These are phyloP conservation scores for Morone saxatilis DNA, from an alignment of 2,113 vertebrate genomes.

Conservation along the genomic window DNA sequence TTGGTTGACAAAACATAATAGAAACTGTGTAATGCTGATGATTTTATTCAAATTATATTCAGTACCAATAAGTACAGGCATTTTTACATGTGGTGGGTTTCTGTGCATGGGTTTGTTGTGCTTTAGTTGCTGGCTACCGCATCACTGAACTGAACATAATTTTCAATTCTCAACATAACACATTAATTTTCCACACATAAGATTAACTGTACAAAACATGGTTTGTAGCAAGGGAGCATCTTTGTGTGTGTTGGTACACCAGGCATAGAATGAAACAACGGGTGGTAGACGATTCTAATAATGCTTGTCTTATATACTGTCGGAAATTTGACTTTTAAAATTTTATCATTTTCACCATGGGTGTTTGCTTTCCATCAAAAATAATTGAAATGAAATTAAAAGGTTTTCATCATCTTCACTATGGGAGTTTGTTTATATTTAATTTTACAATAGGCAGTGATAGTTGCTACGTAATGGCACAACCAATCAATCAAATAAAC, in stretches of 20 bases:
- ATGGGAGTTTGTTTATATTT: not conserved
- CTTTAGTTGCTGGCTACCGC: not conserved
- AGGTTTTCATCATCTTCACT: not conserved
- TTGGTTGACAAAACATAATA: not conserved
- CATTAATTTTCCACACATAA: not conserved
- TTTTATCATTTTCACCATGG: constrained; percentile 8
- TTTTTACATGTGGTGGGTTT: not conserved
- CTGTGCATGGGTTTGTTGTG: not conserved
- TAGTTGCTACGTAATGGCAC: not conserved
- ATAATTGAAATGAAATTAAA: not conserved
- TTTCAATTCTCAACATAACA: too few relatives aligned
- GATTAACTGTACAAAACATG: not conserved
- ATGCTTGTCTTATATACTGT: not conserved
- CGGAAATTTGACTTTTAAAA: not conserved
- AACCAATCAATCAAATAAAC: not conserved
- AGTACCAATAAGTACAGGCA: not conserved
- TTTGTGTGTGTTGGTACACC: not conserved
- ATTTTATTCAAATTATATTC: constrained; percentile 1
- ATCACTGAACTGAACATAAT: not conserved
- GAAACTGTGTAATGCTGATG: not conserved
- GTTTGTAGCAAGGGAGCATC: not conserved
- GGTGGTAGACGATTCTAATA: not conserved
- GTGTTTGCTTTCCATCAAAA: constrained; percentile 2
- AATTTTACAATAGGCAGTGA: not conserved
- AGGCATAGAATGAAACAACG: not conserved